Percentiles rank a stretch among this genome's conserved stretches.
Conservation (phyloP, 2,113 vertebrate genomes). For the Bothrops jararaca region DNA sequence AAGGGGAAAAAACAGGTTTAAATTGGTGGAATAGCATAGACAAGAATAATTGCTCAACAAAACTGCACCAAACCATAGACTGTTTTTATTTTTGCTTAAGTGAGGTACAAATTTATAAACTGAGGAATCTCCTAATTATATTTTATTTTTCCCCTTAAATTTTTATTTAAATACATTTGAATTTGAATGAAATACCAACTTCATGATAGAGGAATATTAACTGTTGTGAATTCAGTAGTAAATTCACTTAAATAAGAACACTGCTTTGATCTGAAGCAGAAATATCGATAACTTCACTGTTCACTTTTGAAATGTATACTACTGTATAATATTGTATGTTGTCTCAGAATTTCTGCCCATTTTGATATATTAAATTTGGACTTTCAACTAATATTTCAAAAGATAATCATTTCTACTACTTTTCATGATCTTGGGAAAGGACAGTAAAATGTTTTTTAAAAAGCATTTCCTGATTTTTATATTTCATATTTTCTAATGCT, state of each 20-base stretch:
- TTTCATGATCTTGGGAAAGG: background rate
- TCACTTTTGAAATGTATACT: constrained; percentile 8
- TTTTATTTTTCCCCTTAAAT: background rate
- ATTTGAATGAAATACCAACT: background rate
- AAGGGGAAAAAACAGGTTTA: constrained; percentile 45
- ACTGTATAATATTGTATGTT: constrained; percentile 29
- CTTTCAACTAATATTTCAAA: constrained; percentile 23
- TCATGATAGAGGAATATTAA: background rate
- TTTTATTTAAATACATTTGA: background rate
- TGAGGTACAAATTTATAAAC: background rate
- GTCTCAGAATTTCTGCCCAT: constrained; percentile 24
- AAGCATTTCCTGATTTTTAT: background rate
- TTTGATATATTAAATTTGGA: background rate
- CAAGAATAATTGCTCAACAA: constrained; percentile 24
- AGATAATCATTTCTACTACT: background rate
- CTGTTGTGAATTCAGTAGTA: constrained; percentile 44
- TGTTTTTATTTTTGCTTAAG: constrained; percentile 12
- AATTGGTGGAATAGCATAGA: background rate
- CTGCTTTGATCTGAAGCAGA: constrained; percentile 23
- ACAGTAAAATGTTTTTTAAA: background rate
- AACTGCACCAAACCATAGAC: background rate
- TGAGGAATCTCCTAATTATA: background rate
- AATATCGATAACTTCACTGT: constrained; percentile 27
- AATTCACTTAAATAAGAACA: constrained; percentile 44
- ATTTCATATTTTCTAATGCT: background rate